These are phyloP conservation scores for Odobenus rosmarus DNA, from an alignment of 2,113 vertebrate genomes.

Conservation along the genomic window DNA sequence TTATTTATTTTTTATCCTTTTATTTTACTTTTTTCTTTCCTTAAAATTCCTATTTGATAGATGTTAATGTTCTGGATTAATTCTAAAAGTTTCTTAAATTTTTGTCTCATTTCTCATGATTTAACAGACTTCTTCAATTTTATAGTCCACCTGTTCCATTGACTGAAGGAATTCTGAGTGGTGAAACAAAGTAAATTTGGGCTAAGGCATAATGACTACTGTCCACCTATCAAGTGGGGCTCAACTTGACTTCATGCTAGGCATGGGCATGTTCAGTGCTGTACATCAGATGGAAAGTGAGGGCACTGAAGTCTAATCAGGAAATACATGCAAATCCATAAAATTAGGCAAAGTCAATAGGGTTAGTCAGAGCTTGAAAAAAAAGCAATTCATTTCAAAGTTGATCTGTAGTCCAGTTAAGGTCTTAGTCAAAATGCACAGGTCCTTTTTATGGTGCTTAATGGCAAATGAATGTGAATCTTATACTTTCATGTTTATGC, in stretches of 20 bases:
- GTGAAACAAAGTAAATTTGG: background rate
- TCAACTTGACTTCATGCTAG: background rate
- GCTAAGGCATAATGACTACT: background rate
- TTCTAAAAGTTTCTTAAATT: background rate
- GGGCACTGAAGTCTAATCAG: background rate
- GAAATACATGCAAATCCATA: background rate
- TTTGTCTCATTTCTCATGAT: background rate
- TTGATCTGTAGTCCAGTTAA: background rate
- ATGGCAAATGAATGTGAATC: background rate
- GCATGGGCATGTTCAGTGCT: background rate
- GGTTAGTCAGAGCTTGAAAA: background rate
- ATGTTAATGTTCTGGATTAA: background rate
- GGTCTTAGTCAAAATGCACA: background rate
- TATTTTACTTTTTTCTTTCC: background rate
- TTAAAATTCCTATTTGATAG: background rate
- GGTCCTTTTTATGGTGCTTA: background rate
- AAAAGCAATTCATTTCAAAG: background rate
- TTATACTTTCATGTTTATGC: background rate
- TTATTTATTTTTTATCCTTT: background rate
- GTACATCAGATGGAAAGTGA: background rate
- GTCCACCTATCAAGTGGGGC: background rate
- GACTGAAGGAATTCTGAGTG: background rate
- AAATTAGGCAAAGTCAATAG: background rate
- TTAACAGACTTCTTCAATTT: background rate
- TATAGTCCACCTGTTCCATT: background rate